A percentile compares a stretch with the other conserved stretches of the same genome.
Evolutionary conservation across 2,113 vertebrate species (phyloP).

Genomic region (Tragelaphus imberbis): DNA sequence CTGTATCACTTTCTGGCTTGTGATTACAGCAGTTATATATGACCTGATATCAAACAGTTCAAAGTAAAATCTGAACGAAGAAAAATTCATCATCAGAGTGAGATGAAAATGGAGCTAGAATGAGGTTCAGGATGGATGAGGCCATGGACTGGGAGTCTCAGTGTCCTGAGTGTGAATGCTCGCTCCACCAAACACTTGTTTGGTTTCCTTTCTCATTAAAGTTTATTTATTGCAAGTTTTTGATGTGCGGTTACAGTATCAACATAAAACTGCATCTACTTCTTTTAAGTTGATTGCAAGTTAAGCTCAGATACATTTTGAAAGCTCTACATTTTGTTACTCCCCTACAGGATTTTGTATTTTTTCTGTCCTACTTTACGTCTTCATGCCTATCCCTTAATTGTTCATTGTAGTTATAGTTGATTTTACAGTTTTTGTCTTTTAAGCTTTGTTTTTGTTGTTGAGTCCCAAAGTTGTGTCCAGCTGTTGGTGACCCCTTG

Average conservation of each 20-base stretch:
- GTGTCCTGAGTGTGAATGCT: background rate
- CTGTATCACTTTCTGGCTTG: background rate
- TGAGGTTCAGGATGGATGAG: background rate
- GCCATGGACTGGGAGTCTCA: too few species aligned
- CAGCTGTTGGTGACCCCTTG: rapidly evolving
- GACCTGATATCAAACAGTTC: background rate
- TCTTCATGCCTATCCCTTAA: background rate
- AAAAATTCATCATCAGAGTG: background rate
- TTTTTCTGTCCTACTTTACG: background rate
- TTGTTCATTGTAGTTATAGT: background rate
- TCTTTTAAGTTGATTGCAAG: background rate
- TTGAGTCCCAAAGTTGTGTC: background rate
- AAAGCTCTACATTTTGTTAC: background rate
- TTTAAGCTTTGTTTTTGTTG: background rate
- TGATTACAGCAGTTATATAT: background rate
- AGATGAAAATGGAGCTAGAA: background rate
- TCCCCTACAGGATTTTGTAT: background rate
- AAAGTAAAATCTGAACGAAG: background rate
- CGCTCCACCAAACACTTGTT: background rate
- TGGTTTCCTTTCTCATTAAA: background rate
- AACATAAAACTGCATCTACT: background rate
- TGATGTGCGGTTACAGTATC: background rate
- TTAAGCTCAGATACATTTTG: background rate
- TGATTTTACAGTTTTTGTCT: background rate
- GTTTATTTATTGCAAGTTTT: background rate